Base-by-base conservation (phyloP, 1,140 invertebrate species). In the Sinonovacula constricta region DNA sequence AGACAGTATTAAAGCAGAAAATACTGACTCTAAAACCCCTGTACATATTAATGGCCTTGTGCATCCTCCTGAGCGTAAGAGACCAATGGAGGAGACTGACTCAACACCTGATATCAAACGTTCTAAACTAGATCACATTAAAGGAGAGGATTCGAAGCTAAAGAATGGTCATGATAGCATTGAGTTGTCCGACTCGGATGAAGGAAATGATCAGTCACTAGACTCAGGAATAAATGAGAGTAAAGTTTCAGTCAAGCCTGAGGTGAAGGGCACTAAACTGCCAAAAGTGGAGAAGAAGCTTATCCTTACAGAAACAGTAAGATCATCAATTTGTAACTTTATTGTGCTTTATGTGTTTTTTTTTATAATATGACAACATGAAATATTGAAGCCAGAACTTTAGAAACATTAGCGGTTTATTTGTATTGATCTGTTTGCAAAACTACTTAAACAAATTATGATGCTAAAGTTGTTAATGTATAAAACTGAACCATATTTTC, bases 321-420 rank as follows among this genome's bases (percentile, higher is more conserved):
- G 60, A 70, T 81, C 78, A 66, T 36, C 45, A 10, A 79, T 80
- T 7, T 51, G 67, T 39, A 31, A 80, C 3, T 62, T 79, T 65
- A 67, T 78, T 69, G 65, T 83, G 77, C 81, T 85, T 69, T 68
- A 45, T 57, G n/a, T n/a, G n/a, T n/a, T n/a, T n/a, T n/a, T n/a
- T n/a, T n/a, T n/a, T n/a, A n/a, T n/a, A n/a, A n/a, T n/a, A n/a
- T n/a, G n/a, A n/a, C n/a, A n/a, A n/a, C n/a, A n/a, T n/a, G n/a
- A n/a, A n/a, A n/a, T n/a, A n/a, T n/a, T n/a, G n/a, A n/a, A n/a
- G n/a, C n/a, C n/a, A n/a, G n/a, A n/a, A n/a, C n/a, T n/a, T n/a
- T n/a, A n/a, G n/a, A n/a, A n/a, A n/a, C n/a, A n/a, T n/a, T n/a
- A n/a, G n/a, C n/a, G n/a, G n/a, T n/a, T n/a, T n/a, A n/a, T n/a